phyloP scores from a whole-genome alignment of 2,797 vertebrate species.

The Enteromius argenteus region DNA sequence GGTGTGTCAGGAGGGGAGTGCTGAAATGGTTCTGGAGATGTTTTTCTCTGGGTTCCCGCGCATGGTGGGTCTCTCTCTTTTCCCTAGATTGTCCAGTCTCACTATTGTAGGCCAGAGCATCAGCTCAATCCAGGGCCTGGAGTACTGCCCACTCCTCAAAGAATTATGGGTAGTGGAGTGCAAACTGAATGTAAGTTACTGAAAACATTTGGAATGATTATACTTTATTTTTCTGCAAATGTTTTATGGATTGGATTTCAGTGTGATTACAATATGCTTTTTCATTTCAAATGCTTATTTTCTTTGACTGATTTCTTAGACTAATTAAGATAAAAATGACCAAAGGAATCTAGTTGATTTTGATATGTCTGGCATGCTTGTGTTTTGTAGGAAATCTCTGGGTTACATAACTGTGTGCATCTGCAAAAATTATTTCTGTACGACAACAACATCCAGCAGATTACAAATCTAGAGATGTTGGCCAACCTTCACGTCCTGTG shows the following conservation, averaged over 20 bases:
- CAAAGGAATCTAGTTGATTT: not conserved
- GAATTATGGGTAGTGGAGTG: slow-evolving; percentile 89
- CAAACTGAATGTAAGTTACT: slow-evolving; percentile 78
- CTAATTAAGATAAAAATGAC: not conserved
- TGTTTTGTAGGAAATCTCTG: slow-evolving; percentile 77
- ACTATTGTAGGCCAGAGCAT: slow-evolving; percentile 83
- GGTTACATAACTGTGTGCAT: slow-evolving; percentile 77
- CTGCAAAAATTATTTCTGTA: slow-evolving; percentile 85
- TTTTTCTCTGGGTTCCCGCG: slow-evolving; percentile 86
- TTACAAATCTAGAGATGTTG: slow-evolving; percentile 78
- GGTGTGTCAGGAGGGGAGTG: slow-evolving; percentile 74
- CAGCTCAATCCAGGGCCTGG: slow-evolving; percentile 79
- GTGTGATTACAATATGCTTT: not conserved
- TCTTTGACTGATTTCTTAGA: not conserved
- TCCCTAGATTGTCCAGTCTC: slow-evolving; percentile 79
- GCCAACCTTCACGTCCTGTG: slow-evolving; percentile 78
- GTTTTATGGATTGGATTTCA: not conserved
- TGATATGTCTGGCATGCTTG: not conserved
- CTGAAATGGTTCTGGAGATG: slow-evolving; percentile 78
- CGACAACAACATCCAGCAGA: slow-evolving; percentile 83
- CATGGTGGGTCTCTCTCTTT: slow-evolving; percentile 82
- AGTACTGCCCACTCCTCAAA: slow-evolving; percentile 76
- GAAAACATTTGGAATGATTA: not conserved
- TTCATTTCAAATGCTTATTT: not conserved
- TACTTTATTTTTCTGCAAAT: not conserved